Evolutionary conservation across 2,113 vertebrate species (phyloP).

Genomic region (Rhodinocichla rosea): DNA sequence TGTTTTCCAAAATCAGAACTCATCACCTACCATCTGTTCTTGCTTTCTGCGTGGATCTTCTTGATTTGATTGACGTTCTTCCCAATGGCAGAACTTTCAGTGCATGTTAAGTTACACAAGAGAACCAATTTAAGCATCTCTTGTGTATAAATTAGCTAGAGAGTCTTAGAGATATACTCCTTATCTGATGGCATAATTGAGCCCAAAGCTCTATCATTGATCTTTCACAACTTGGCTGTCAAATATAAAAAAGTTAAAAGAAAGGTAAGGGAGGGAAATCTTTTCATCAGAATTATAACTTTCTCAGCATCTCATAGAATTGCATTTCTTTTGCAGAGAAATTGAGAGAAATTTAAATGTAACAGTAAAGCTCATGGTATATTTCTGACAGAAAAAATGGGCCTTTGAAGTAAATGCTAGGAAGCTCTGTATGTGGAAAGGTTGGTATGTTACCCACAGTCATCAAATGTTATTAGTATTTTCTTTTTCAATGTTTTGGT

Average conservation of each 20-base stretch:
- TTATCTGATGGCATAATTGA: constrained; percentile 44
- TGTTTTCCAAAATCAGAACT: constrained; percentile 16
- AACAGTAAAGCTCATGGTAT: background rate
- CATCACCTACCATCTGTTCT: constrained; percentile 40
- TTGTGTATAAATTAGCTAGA: constrained; percentile 58
- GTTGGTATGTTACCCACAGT: background rate
- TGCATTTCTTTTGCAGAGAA: background rate
- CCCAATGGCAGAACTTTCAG: constrained; percentile 28
- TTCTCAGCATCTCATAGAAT: background rate
- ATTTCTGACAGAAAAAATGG: background rate
- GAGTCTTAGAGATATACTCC: background rate
- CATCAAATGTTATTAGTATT: background rate
- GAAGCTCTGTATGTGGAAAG: background rate
- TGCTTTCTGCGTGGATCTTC: background rate
- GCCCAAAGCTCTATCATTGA: background rate
- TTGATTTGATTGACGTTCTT: constrained; percentile 24
- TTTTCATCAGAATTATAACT: background rate
- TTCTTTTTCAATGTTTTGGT: background rate
- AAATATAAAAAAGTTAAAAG: background rate
- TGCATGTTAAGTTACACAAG: constrained; percentile 33
- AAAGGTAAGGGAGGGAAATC: background rate
- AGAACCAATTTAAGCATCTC: constrained; percentile 43
- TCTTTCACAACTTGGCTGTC: background rate
- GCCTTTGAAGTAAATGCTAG: background rate
- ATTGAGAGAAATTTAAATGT: background rate